These are phyloP conservation scores for Mus minutoides DNA, from an alignment of 2,797 vertebrate genomes.

Conservation along the genomic window DNA sequence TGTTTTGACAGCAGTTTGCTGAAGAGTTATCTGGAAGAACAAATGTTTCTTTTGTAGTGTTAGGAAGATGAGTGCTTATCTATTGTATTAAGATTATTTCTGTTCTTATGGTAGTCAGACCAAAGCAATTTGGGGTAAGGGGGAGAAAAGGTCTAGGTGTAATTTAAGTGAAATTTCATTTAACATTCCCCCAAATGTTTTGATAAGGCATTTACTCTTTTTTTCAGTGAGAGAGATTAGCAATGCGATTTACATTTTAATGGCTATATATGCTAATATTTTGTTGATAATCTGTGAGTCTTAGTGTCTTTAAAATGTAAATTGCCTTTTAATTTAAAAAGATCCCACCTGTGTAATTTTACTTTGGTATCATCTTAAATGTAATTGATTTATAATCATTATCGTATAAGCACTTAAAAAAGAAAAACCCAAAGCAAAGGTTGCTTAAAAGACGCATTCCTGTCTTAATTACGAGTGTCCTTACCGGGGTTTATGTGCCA, in stretches of 20 bases:
- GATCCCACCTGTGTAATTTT: constrained; percentile 36
- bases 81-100: constrained; percentile 80
- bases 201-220: constrained; percentile 60
- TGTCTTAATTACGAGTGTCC: constrained; percentile 39
- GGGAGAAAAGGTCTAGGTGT: constrained; percentile 9
- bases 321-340: constrained; percentile 61
- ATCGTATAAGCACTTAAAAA: constrained; percentile 8
- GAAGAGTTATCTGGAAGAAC: constrained; percentile 87
- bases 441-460: constrained; percentile 30
- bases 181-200: constrained; percentile 68
- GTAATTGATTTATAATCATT: constrained; percentile 31
- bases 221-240: constrained; percentile 43
- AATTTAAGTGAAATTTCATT: constrained; percentile 70
- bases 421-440: neutral
- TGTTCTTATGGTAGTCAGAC: constrained; percentile 70
- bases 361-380: constrained; percentile 53
- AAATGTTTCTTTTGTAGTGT: constrained; percentile 88
- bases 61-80: constrained; percentile 82
- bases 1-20: constrained; percentile 90
- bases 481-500: constrained; percentile 16
- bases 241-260: constrained; percentile 63
- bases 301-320: constrained; percentile 55
- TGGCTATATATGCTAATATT: constrained; percentile 44
- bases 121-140: constrained; percentile 50
- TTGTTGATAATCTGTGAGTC: constrained; percentile 45